A percentile compares a stretch with the other conserved stretches of the same genome.
phyloP scores from a whole-genome alignment of 2,113 vertebrate species.

The Amazona guildingii region DNA sequence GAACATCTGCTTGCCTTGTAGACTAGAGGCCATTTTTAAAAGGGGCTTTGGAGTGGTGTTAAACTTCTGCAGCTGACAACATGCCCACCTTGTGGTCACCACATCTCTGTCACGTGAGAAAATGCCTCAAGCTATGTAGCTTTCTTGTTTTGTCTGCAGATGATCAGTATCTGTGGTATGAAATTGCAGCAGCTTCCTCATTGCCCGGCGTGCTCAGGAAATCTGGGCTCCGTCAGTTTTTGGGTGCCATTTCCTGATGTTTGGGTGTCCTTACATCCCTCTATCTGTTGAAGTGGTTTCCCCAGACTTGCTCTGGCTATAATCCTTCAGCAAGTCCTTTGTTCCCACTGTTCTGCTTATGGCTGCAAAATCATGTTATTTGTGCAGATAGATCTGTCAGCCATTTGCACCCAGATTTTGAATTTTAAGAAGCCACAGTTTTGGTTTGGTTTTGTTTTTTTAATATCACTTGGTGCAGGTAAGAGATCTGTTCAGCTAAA shows the following conservation, averaged over 20 bases:
- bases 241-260: not conserved
- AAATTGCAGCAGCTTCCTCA: conserved; percentile 6
- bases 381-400: not conserved
- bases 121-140: not conserved
- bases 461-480: not conserved
- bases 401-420: not conserved
- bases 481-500: not conserved
- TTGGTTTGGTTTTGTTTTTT: not conserved
- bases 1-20: not conserved
- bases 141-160: not conserved
- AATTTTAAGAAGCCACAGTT: not conserved
- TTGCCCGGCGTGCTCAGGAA: not conserved
- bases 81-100: not conserved
- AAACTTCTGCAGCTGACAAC: not conserved
- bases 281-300: not conserved
- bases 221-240: not conserved
- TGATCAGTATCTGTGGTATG: fast-evolving
- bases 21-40: not conserved
- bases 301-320: not conserved
- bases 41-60: not conserved
- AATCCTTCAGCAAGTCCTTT: not conserved
- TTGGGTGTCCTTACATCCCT: not conserved
- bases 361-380: not conserved
- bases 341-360: not conserved
- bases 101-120: not conserved